Evolutionary conservation across 2,113 vertebrate species (phyloP), one percentile per base, ranked within the genome.

Genomic region (Symphodus melops): DNA sequence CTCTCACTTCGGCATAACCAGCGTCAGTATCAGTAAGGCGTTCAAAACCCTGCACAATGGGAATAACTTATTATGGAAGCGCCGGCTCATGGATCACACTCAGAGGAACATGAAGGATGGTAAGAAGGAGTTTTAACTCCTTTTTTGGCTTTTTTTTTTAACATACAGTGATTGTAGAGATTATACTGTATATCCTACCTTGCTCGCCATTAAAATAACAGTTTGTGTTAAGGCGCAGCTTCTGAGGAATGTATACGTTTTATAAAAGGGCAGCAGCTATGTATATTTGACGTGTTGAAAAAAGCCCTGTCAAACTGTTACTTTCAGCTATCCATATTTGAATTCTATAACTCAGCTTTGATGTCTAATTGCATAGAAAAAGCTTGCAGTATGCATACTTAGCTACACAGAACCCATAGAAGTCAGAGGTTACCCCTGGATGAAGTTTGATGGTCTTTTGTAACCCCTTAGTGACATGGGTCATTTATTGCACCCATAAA

Each of bases 401-500:
- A 51, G 48, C 8, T 8, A 44, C 33, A 21, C 28, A 20, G 56
- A 39, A 52, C 56, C 53, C 56, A 46, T 23, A 53, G 42, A 70
- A 39, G 75, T 86, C 52, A 4, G 54, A 58, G 82, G 81, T 90
- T 63, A 42, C 12, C 1, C 20, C 48, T 81, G 12, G 8, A 65
- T 62, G 62, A 46, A 56, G 20, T 49, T 67, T 72, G 77, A 76
- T 75, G 80, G 72, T 60, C 80, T 77, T 81, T 79, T 56, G 59
- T 84, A 72, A 88, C 69, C 60, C 57, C 42, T 71, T 28, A 3
- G 56, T 82, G 82, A 86, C 71, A 23, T 61, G 60, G 49, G 86
- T 84, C 68, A 79, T 81, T 82, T 68, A 73, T 85, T 59, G 73
- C 68, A 8, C 58, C 21, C 73, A 70, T 88, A 78, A 91, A 91